These are phyloP conservation scores for Tonatia bakeri DNA, from an alignment of 2,113 vertebrate genomes.

Conservation along the genomic window DNA sequence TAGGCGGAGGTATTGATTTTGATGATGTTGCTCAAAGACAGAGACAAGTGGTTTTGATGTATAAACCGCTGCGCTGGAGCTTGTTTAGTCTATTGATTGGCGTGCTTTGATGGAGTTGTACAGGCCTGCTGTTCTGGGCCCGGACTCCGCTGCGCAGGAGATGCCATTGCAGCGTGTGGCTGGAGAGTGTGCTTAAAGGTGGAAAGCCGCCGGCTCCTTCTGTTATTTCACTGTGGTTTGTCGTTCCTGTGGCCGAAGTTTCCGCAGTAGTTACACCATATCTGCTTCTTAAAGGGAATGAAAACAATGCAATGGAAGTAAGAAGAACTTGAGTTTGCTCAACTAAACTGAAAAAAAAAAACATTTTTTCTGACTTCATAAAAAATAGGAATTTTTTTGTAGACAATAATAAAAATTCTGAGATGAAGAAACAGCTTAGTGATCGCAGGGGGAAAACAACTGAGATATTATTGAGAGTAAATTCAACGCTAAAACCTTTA, in stretches of 20 bases:
- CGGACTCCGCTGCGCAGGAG: slow-evolving; percentile 48
- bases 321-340: slow-evolving; percentile 36
- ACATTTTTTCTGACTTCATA: neutral
- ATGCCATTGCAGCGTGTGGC: slow-evolving; percentile 25
- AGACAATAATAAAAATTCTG: slow-evolving; percentile 25
- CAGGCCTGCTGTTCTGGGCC: slow-evolving; percentile 58
- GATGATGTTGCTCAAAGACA: slow-evolving; percentile 56
- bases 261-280: neutral
- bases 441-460: neutral
- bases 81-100: slow-evolving; percentile 68
- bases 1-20: slow-evolving; percentile 54
- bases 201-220: neutral
- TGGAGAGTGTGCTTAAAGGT: slow-evolving; percentile 47
- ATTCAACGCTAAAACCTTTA: neutral
- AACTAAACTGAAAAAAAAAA: slow-evolving; percentile 36
- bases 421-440: slow-evolving; percentile 29
- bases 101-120: slow-evolving; percentile 56
- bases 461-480: neutral
- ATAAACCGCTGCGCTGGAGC: slow-evolving; percentile 53
- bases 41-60: slow-evolving; percentile 55
- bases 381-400: neutral
- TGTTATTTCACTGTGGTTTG: neutral
- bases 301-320: slow-evolving; percentile 14
- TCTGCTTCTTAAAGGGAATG: neutral
- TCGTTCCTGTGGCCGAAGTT: slow-evolving; percentile 9